A percentile compares a stretch with the other conserved stretches of the same genome.
phyloP scores from a whole-genome alignment of 2,797 vertebrate genomes.

The Martes flavigula region DNA sequence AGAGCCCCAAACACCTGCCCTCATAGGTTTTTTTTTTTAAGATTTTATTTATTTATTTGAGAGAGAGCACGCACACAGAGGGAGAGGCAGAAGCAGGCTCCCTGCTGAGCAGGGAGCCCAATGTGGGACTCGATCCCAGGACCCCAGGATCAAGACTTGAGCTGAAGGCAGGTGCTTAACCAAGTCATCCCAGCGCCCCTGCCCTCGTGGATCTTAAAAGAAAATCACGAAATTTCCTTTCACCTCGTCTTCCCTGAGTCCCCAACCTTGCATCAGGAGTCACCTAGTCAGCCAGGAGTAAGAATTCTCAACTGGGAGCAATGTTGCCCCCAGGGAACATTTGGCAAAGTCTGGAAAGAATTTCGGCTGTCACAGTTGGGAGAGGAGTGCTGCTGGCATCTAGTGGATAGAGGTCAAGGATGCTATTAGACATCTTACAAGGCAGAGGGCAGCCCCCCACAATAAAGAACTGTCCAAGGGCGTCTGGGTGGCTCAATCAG shows the following conservation, averaged over 20 bases:
- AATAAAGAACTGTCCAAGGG: not conserved
- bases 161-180: too few relatives aligned
- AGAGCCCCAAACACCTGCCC: not conserved
- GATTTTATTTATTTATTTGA: not conserved
- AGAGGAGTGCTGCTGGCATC: not conserved
- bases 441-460: too few relatives aligned
- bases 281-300: not conserved
- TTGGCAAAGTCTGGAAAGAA: not conserved
- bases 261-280: not conserved
- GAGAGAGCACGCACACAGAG: too few relatives aligned
- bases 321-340: not conserved
- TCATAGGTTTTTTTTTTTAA: not conserved
- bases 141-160: too few relatives aligned
- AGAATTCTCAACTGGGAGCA: not conserved
- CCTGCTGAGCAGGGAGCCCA: too few relatives aligned
- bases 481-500: not conserved
- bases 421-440: not conserved
- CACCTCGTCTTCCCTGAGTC: not conserved
- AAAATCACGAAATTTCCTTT: not conserved
- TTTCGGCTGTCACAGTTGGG: not conserved
- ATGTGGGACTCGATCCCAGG: not conserved
- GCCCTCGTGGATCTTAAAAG: not conserved
- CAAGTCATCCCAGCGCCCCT: not conserved
- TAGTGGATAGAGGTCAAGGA: not conserved
- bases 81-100: too few relatives aligned